A percentile compares a stretch with the other conserved stretches of the same genome.
Evolutionary conservation across 1,140 invertebrate species (phyloP).

Genomic region (Lasaia peninsularis): DNA sequence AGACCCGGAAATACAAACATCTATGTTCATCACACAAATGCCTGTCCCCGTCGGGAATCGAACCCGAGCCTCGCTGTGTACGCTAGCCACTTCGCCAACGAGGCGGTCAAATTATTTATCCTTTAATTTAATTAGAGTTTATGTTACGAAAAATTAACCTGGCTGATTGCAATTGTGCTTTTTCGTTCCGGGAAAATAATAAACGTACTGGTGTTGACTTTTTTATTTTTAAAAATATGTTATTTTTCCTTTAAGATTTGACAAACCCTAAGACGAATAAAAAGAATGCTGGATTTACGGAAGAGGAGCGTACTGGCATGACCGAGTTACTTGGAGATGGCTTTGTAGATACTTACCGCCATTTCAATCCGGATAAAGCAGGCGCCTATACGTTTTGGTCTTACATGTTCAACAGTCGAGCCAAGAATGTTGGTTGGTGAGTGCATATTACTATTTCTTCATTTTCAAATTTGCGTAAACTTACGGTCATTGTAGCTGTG

Average conservation of each 20-base stretch:
- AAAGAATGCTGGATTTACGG: constrained; percentile 96
- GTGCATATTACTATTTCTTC: constrained; percentile 18
- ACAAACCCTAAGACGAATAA: constrained; percentile 96
- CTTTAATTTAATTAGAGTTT: too few relatives aligned
- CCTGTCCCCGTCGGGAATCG: too few relatives aligned
- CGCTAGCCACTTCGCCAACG: too few relatives aligned
- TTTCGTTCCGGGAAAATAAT: too few relatives aligned
- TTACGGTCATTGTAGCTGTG: too few relatives aligned
- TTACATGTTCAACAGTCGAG: constrained; percentile 90
- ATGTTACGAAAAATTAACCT: too few relatives aligned
- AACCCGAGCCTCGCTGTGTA: too few relatives aligned
- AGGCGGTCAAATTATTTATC: too few relatives aligned
- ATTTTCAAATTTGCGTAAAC: too few relatives aligned
- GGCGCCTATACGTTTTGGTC: constrained; percentile 97
- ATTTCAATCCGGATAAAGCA: constrained; percentile 91
- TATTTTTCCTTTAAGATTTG: constrained; percentile 82
- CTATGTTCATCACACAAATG: too few relatives aligned
- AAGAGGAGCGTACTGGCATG: constrained; percentile 95
- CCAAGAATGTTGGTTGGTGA: constrained; percentile 96
- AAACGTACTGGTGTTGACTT: not conserved
- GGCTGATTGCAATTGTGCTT: too few relatives aligned
- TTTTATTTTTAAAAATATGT: not conserved
- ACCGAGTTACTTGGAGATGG: constrained; percentile 87
- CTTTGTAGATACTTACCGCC: constrained; percentile 93
- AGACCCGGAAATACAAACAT: too few relatives aligned